Evolutionary conservation across 2,113 vertebrate species (phyloP).

Genomic region (Epinephelus fuscoguttatus): DNA sequence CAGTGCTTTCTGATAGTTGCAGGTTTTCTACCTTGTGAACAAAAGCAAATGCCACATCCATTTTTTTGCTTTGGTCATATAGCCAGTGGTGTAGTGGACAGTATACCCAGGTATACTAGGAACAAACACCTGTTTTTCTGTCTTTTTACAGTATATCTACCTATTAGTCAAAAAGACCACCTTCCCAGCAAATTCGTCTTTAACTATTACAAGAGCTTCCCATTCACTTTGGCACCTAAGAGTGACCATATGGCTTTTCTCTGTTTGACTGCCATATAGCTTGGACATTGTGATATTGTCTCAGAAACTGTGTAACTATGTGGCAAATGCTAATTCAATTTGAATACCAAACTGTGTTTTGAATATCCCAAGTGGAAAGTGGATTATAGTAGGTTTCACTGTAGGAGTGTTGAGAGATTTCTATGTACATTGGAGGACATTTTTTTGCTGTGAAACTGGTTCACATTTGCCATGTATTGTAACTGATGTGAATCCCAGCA

Average conservation of each 20-base stretch:
- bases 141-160: no score
- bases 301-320: background rate
- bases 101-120: no score
- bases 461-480: background rate
- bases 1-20: no score
- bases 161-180: no score
- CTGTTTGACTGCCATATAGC: background rate
- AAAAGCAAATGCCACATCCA: no score
- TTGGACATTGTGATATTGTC: background rate
- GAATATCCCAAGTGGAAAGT: background rate
- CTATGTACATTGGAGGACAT: background rate
- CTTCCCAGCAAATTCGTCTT: no score
- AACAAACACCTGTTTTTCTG: no score
- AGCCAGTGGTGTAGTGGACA: no score
- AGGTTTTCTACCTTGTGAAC: no score
- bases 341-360: background rate
- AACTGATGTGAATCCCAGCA: constrained; percentile 3
- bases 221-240: background rate
- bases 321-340: background rate
- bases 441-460: background rate
- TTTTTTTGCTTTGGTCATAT: no score
- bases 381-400: background rate
- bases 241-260: background rate
- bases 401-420: background rate
- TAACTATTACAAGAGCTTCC: no score